phyloP scores from a whole-genome alignment of 37 sponge, comb jelly and placozoan genomes.

The Hexactinellida sp. region DNA sequence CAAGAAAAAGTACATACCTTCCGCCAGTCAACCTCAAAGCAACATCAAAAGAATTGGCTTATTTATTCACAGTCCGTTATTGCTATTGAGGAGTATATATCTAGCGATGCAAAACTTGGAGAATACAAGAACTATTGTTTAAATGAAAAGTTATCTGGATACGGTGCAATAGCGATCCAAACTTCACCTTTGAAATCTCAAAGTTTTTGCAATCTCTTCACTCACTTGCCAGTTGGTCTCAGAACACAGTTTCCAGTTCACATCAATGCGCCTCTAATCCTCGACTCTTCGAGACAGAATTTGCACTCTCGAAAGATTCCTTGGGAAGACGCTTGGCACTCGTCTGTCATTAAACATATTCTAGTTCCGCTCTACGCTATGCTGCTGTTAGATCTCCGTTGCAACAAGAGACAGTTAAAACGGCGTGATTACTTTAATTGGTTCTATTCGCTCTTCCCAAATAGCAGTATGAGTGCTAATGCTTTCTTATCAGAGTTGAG shows the following conservation, averaged over 20 bases:
- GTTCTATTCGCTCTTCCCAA: neutral
- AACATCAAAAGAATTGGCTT: neutral
- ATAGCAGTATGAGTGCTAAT: neutral
- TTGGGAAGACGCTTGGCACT: neutral
- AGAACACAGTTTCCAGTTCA: neutral
- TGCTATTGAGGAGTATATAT: neutral
- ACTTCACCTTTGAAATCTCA: neutral
- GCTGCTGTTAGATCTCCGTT: neutral
- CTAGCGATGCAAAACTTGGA: neutral
- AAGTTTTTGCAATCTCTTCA: neutral
- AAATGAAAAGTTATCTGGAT: neutral
- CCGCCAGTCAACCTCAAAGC: neutral
- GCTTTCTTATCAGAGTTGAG: neutral
- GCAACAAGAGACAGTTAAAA: neutral
- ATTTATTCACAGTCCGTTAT: neutral
- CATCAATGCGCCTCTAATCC: neutral
- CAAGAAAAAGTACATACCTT: neutral
- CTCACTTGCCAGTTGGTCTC: neutral
- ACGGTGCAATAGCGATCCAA: neutral
- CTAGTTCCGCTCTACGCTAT: neutral
- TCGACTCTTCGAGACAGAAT: neutral
- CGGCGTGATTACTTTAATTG: neutral
- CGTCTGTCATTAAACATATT: neutral
- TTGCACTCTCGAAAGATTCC: neutral
- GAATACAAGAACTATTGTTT: neutral